Conservation (phyloP, 1,140 invertebrate genomes). For the Cheumatopsyche charites region DNA sequence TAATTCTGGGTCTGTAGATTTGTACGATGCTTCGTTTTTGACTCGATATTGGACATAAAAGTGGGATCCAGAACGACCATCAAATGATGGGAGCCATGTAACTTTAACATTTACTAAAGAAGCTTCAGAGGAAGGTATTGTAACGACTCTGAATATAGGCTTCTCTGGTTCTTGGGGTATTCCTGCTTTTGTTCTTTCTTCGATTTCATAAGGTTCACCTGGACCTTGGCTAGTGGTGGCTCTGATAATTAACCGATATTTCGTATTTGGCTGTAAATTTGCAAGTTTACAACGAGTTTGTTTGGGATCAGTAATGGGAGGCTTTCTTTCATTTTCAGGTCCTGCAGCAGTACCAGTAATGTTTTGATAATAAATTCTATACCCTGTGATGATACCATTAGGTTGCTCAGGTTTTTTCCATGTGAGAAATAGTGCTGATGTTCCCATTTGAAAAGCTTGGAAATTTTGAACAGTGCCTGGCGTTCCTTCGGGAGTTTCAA, state of each 20-base stretch:
- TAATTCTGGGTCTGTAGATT: conserved; percentile 68
- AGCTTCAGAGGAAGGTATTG: conserved; percentile 70
- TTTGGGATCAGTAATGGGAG: conserved; percentile 77
- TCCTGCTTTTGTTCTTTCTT: conserved; percentile 71
- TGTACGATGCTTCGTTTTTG: conserved; percentile 73
- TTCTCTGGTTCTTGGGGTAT: conserved; percentile 70
- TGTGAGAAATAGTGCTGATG: conserved; percentile 83
- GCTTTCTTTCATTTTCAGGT: conserved; percentile 72
- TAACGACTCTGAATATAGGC: conserved; percentile 77
- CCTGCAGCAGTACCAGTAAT: conserved; percentile 76
- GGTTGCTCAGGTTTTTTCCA: conserved; percentile 94
- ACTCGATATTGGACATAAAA: conserved; percentile 84
- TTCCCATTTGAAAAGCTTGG: conserved; percentile 84
- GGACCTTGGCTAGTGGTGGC: conserved; percentile 85
- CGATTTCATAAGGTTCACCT: conserved; percentile 84
- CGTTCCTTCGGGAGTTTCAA: conserved; percentile 90
- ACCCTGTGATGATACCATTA: conserved; percentile 92
- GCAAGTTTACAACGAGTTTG: conserved; percentile 83
- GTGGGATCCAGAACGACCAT: conserved; percentile 78
- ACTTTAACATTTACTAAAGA: conserved; percentile 78
- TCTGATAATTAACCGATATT: conserved; percentile 84
- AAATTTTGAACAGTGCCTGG: conserved; percentile 86
- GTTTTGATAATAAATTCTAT: conserved; percentile 88
- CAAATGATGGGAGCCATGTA: conserved; percentile 78
- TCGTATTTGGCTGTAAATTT: conserved; percentile 81